Evolutionary conservation across 2,113 vertebrate species (phyloP), one percentile per base, ranked within the genome.

Genomic region (Nematolebias whitei): DNA sequence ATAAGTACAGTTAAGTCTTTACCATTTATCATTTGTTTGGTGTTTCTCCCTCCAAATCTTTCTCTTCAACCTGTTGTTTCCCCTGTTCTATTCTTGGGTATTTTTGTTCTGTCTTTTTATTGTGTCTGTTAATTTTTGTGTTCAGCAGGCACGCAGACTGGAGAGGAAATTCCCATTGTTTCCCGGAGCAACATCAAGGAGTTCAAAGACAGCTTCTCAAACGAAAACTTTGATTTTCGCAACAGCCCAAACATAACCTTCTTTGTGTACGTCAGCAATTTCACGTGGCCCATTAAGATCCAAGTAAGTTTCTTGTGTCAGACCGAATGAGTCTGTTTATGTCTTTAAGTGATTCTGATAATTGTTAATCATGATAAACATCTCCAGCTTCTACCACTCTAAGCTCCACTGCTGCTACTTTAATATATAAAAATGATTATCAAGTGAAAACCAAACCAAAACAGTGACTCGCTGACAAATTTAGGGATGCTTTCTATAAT

Each of bases 201-300:
- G 61, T 98, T 97, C 89, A 99, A 98, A 79, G 96, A 98, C 84
- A 99, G 95, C 58, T 98, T 99, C 87, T 99, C 98, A 88, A 98
- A 98, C 24, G 98, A 98, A 91, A 98, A 99, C 80, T 99, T 97
- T 29, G 98, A 99, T 84, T 99, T 99, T 90, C 96, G 96, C 52
- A 98, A 97, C 93, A 98, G 94, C 74, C 96, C 95, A 0, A 99
- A 99, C 91, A 98, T 99, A 69, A 99, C 98, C 0, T 98, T 99
- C 91, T 99, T 96, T 3, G 97, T 99, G 59, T 99, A 99, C 0
- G 96, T 98, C 93, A 99, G 96, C 91, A 99, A 99, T 91, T 99
- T 99, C 88, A 98, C 96, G 10, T 98, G 97, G 97, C 96, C 96
- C 1, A 96, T 99, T 60, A 99, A 99, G 91, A 98, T 99, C 14